Evolutionary conservation across 1,140 invertebrate genomes (phyloP), one percentile per base, ranked within the genome.

Genomic region (Lepidotrigona ventralis): DNA sequence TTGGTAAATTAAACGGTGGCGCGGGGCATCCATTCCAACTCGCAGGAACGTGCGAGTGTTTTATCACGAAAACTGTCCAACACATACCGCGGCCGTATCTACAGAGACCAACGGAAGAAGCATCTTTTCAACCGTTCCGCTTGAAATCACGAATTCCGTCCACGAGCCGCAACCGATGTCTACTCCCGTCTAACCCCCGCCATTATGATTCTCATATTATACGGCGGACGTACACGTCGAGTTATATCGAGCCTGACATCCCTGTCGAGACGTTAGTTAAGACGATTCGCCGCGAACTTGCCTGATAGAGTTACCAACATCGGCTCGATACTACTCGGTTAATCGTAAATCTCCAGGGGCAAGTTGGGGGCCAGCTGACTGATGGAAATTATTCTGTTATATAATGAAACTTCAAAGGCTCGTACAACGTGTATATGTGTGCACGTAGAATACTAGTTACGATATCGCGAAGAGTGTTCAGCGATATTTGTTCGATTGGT

Each of bases 201-300:
- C 39, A 5, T n/a, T 39, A 76, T 74, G 71, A 26, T 79, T 69
- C n/a, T 39, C 74, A 70, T 46, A 46, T 46, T 46, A 46, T 46
- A 46, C 39, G 39, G 39, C 64, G 68, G 60, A 64, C 60, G 33
- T 51, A 69, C 39, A 46, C 74, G 66, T 79, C 80, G 77, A 79
- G 73, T 84, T 80, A 80, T 71, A 79, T 58, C 33, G 39, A 29
- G 54, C 54, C 17, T 33, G 33, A 80, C 54, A 79, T 85, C 69
- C 69, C 79, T 56, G 51, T 71, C 75, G 66, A 73, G 71, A 68
- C 19, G 51, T 86, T 80, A 72, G 86, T 77, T 78, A 74, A 87
- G 85, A 60, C 74, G 78, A 88, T 86, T 87, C 75, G 82, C 46
- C 56, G 75, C 26, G 69, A 81, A 88, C 68, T 87, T 86, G 71